Base-by-base conservation (phyloP, 1,140 invertebrate species). In the Planococcus citri region DNA sequence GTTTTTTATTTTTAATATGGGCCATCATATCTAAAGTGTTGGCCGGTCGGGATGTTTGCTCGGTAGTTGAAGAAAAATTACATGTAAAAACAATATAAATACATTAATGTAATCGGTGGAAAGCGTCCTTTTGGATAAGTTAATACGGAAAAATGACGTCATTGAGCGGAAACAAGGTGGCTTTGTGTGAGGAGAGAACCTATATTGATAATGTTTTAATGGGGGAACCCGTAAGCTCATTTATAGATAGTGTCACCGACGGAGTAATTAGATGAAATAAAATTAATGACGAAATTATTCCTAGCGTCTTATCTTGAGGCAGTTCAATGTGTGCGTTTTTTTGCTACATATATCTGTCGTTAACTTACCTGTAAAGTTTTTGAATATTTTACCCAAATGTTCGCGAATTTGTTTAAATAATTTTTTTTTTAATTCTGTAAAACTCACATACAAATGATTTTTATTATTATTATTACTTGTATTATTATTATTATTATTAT, bases 271-370 rank as follows among this genome's bases (percentile, higher is more conserved):
- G 41, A 51, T 51, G 41, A 51, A 51, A 51, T 51, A 51, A 51
- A 51, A 51, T 51, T 51, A 51, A 51, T 51, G 41, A 51, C 41
- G 41, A 51, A 51, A 51, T 51, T 51, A 51, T 51, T 51, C 41
- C 12, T 51, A 3, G 41, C 29, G 29, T 17, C 41, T 51, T 51
- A 51, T 51, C 41, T 51, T 51, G 6, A 9, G 2, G 41, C 17
- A 20, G 41, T 51, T 9, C 17, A 51, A n/a, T 51, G 3, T 51
- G 2, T 51, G 4, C 41, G 41, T 33, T 33, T 33, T 33, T 33
- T 33, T 33, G n/a, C n/a, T n/a, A n/a, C n/a, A n/a, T n/a, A n/a
- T n/a, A n/a, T n/a, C n/a, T n/a, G n/a, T n/a, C n/a, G n/a, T n/a
- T n/a, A n/a, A n/a, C n/a, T n/a, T n/a, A n/a, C n/a, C n/a, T n/a